phyloP scores from a whole-genome alignment of 37 sponge, comb jelly and placozoan genomes.

The Crambe crambe region DNA sequence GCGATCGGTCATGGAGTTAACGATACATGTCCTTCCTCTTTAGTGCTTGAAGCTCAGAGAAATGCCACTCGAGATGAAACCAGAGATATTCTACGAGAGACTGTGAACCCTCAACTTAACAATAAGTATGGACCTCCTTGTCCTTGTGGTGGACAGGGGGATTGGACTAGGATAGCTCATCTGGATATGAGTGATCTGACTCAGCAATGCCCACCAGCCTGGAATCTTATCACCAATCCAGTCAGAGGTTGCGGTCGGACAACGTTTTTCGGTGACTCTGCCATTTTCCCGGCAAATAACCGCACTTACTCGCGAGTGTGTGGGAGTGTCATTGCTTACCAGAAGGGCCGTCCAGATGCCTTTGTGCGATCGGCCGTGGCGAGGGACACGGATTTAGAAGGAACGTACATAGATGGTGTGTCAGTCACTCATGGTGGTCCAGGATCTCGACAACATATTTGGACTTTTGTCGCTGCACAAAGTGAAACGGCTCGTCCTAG shows the following conservation, averaged over 20 bases:
- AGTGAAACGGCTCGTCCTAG: background rate
- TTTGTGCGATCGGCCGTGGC: background rate
- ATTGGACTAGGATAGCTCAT: background rate
- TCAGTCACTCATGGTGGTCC: conserved; percentile 5
- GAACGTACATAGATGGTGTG: conserved; percentile 7
- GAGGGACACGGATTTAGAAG: background rate
- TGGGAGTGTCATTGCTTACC: conserved; percentile 7
- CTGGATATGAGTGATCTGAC: background rate
- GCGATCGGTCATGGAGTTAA: background rate
- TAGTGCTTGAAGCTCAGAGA: background rate
- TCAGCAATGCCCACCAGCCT: background rate
- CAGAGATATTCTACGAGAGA: background rate
- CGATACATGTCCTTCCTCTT: background rate
- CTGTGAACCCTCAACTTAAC: background rate
- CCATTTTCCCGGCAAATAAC: background rate
- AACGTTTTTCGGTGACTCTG: background rate
- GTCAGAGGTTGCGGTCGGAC: background rate
- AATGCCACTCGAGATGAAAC: background rate
- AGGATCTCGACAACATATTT: conserved; percentile 4
- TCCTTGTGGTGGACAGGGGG: background rate
- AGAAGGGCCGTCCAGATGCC: conserved; percentile 8
- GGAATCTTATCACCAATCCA: background rate
- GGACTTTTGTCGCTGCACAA: background rate
- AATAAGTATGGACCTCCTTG: background rate
- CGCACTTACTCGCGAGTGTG: background rate